These are phyloP conservation scores for Chelmon rostratus DNA, from an alignment of 2,797 vertebrate genomes.

Conservation along the genomic window DNA sequence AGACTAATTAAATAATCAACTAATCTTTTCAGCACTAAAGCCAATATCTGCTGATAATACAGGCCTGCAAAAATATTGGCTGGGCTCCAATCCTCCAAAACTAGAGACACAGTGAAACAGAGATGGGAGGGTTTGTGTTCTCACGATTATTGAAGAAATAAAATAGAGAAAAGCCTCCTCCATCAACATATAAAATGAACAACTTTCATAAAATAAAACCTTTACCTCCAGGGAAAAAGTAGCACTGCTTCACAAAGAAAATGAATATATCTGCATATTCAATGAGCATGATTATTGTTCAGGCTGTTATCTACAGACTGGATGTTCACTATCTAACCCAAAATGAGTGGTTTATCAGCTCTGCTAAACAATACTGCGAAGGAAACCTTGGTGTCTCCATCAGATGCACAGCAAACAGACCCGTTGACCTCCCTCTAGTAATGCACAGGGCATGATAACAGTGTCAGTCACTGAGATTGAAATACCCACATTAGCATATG, in stretches of 20 bases:
- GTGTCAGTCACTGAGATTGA: not conserved
- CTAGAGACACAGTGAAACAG: not conserved
- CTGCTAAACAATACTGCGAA: not conserved
- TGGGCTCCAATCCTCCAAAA: constrained; percentile 6
- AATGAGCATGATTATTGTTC: not conserved
- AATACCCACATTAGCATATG: not conserved
- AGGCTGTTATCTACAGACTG: not conserved
- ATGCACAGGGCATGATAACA: not conserved
- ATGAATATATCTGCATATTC: not conserved
- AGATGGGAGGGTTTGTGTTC: not conserved
- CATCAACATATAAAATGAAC: not conserved
- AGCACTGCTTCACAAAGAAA: not conserved
- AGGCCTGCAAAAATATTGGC: not conserved
- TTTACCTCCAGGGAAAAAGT: not conserved
- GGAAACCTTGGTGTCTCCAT: not conserved
- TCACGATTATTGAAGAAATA: not conserved
- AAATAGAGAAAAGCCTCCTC: not conserved
- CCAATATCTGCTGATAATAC: not conserved
- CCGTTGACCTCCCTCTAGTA: not conserved
- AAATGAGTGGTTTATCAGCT: not conserved
- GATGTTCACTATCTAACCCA: not conserved
- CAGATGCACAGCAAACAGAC: not conserved
- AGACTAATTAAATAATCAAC: not conserved
- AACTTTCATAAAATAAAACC: not conserved
- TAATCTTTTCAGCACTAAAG: not conserved